Evolutionary conservation across 2,888 invertebrate genomes (phyloP), one percentile per base, ranked within the genome.

Genomic region (Epirrhoe tristata): DNA sequence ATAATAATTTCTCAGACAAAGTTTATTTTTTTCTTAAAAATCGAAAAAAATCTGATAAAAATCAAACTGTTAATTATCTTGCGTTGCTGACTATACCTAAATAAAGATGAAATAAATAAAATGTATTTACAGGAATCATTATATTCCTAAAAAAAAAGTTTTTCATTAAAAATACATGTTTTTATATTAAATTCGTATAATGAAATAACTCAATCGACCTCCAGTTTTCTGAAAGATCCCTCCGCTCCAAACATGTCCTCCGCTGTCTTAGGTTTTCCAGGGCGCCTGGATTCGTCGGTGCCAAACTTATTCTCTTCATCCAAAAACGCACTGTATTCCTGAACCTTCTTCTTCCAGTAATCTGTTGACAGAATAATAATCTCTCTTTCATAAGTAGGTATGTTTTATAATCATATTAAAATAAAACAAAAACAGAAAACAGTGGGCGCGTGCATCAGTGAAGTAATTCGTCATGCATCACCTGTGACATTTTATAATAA

Each of bases 211-310:
- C 74, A 91, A 72, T 91, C 91, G 63, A 91, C 77, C 39, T 88
- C 88, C 10, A 94, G 84, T 76, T 94, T 87, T 72, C 94, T 86
- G 80, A 95, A 94, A 6, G 94, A 94, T 10, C 94, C 94, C 12
- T 94, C 94, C 0, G 91, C 74, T 6, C 95, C 95, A 72, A 95
- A 95, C 74, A 95, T 82, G 32, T 90, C 90, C 62, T 94, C 93
- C 0, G 93, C 85, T 46, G 94, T 94, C 78, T 88, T 94, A 0
- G 94, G 94, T 74, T 91, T 94, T 16, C 95, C 95, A 8, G 90
- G 91, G 57, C 95, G 85, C 79, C 93, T 93, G 10, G 88, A 84
- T 79, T 95, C 95, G 71, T 94, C 93, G 1, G 94, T 91, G 31
- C 93, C 87, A 74, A 88, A 94, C 63, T 91, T 82, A 10, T 77